Conservation (phyloP, 2,888 invertebrate species). For the Trissolcus brochymenae region DNA sequence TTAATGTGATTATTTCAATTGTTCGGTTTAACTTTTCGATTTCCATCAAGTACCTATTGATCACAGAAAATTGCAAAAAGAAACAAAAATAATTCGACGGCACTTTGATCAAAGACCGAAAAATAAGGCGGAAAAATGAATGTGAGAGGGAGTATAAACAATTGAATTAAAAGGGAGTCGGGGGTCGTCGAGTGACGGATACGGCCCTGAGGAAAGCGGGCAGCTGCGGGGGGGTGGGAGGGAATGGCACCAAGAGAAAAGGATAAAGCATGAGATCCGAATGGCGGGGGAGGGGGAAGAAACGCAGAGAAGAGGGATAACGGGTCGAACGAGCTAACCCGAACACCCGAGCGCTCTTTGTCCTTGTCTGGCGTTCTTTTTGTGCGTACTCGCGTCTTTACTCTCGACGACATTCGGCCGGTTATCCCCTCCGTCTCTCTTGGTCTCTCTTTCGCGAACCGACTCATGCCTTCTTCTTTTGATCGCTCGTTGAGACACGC, state of each 20-base stretch:
- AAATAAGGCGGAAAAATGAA: background rate
- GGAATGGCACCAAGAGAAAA: conserved; percentile 36
- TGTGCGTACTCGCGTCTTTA: conserved; percentile 34
- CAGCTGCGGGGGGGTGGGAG: conserved; percentile 36
- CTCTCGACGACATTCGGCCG: conserved; percentile 39
- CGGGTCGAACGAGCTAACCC: conserved; percentile 77
- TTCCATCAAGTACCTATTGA: background rate
- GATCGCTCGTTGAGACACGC: conserved; percentile 42
- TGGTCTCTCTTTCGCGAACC: conserved; percentile 17
- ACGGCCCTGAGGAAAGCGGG: conserved; percentile 29
- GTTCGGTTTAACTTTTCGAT: too few species aligned
- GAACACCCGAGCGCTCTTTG: conserved; percentile 66
- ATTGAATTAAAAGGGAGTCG: background rate
- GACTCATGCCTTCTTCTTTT: conserved; percentile 35
- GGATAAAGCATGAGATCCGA: conserved; percentile 26
- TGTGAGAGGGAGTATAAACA: background rate
- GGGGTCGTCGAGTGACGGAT: background rate
- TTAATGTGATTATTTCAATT: too few species aligned
- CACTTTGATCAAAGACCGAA: background rate
- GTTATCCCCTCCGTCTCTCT: conserved; percentile 46
- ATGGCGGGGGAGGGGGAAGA: conserved; percentile 25
- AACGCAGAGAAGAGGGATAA: conserved; percentile 70
- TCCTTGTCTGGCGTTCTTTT: conserved; percentile 51
- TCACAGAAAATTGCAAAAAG: too few species aligned
- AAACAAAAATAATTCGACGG: background rate